A percentile compares a stretch with the other conserved stretches of the same genome.
phyloP scores from a whole-genome alignment of 1,140 invertebrate species.

The Musca vetustissima region DNA sequence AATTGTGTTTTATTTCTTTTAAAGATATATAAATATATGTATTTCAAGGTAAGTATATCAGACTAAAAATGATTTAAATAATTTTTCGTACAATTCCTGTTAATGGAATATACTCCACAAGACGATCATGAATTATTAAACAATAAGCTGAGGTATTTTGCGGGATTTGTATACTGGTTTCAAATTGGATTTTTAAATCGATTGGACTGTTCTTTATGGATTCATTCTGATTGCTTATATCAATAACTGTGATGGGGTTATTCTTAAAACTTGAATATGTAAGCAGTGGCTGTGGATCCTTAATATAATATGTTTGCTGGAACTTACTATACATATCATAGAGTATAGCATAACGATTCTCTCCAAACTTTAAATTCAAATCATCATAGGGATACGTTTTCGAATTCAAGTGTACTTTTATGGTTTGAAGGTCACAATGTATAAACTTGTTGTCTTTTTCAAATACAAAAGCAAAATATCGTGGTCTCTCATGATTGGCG shows the following conservation, averaged over 20 bases:
- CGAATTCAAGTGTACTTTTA: slow-evolving; percentile 41
- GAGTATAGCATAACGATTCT: slow-evolving; percentile 25
- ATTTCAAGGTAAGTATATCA: too few species aligned
- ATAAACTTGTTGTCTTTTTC: not conserved
- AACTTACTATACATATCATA: slow-evolving; percentile 28
- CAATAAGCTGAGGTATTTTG: slow-evolving; percentile 37
- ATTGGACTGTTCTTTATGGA: slow-evolving; percentile 32
- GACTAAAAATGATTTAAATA: too few species aligned
- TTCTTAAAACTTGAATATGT: not conserved
- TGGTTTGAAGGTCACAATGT: slow-evolving; percentile 32
- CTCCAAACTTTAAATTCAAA: slow-evolving; percentile 32
- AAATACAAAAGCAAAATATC: not conserved
- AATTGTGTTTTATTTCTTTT: too few species aligned
- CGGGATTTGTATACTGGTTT: slow-evolving; percentile 32
- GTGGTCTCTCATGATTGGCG: not conserved
- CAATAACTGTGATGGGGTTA: slow-evolving; percentile 29
- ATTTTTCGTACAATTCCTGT: too few species aligned
- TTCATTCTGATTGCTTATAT: slow-evolving; percentile 41
- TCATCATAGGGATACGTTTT: slow-evolving; percentile 42
- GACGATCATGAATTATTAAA: slow-evolving; percentile 39
- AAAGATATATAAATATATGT: too few species aligned
- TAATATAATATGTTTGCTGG: slow-evolving; percentile 30
- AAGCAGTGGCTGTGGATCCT: not conserved
- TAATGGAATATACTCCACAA: slow-evolving; percentile 17
- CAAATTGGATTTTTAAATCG: slow-evolving; percentile 38